phyloP scores from a whole-genome alignment of 2,888 invertebrate genomes.

The Volucella inflata region DNA sequence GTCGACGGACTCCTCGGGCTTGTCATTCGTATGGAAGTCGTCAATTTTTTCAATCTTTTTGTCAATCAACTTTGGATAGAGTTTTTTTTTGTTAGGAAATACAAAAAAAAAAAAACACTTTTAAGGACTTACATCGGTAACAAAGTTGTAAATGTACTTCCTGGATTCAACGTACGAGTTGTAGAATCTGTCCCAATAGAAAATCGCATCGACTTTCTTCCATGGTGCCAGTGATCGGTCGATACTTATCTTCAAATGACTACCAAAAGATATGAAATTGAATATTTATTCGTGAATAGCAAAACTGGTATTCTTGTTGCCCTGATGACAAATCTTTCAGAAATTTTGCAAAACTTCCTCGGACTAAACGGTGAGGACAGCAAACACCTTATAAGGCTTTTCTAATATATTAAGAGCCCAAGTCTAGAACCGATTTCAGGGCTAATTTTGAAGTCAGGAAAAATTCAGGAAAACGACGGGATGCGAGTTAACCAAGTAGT shows the following conservation, averaged over 20 bases:
- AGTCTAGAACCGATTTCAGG: too few relatives aligned
- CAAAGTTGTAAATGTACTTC: slow-evolving; percentile 48
- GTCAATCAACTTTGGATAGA: slow-evolving; percentile 44
- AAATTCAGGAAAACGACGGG: too few relatives aligned
- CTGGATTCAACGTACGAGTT: slow-evolving; percentile 66
- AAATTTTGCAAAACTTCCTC: too few relatives aligned
- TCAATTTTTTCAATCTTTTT: slow-evolving; percentile 56
- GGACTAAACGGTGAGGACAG: too few relatives aligned
- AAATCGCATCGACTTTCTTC: slow-evolving; percentile 50
- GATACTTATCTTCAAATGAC: slow-evolving; percentile 62
- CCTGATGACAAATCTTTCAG: too few relatives aligned
- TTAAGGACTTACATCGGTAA: slow-evolving; percentile 52
- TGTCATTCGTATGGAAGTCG: background rate
- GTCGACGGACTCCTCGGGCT: slow-evolving; percentile 39
- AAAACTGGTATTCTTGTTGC: background rate
- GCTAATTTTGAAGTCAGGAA: too few relatives aligned
- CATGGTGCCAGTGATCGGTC: slow-evolving; percentile 59
- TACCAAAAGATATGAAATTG: slow-evolving; percentile 1
- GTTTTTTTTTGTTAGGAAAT: background rate
- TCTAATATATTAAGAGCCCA: too few relatives aligned
- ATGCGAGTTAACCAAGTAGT: too few relatives aligned
- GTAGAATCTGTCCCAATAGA: slow-evolving; percentile 55
- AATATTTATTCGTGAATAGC: background rate
- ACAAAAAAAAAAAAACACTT: background rate
- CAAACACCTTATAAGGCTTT: too few relatives aligned